Conservation (phyloP, 1,140 invertebrate genomes). For the Asobara japonica region DNA sequence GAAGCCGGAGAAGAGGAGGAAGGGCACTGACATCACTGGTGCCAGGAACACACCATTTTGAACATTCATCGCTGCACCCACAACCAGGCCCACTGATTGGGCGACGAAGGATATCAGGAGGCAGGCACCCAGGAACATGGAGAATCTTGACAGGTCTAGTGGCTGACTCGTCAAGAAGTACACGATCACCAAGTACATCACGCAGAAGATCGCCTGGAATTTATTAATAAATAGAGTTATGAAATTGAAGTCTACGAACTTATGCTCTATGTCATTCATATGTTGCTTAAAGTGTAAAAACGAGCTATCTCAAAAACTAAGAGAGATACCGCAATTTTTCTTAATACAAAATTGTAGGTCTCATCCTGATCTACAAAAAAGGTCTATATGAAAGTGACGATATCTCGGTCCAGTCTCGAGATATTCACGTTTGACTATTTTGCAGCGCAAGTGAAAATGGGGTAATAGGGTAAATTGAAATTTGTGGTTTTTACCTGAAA, state of each 20-base stretch:
- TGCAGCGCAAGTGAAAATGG: not conserved
- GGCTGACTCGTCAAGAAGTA: conserved; percentile 97
- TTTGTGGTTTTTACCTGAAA: conserved; percentile 83
- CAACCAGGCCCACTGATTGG: conserved; percentile 93
- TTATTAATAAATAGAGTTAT: too few relatives aligned
- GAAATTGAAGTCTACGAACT: too few relatives aligned
- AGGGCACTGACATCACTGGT: conserved; percentile 94
- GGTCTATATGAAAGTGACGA: too few relatives aligned
- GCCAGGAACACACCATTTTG: conserved; percentile 96
- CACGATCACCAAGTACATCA: conserved; percentile 92
- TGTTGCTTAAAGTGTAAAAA: too few relatives aligned
- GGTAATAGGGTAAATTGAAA: too few relatives aligned
- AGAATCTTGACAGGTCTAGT: conserved; percentile 81
- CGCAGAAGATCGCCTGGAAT: conserved; percentile 83
- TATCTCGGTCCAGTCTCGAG: too few relatives aligned
- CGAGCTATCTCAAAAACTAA: conserved; percentile 17
- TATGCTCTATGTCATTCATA: too few relatives aligned
- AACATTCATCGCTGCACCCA: conserved; percentile 94
- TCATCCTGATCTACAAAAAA: too few relatives aligned
- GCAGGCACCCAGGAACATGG: conserved; percentile 89
- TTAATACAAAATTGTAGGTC: too few relatives aligned
- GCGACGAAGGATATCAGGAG: conserved; percentile 94
- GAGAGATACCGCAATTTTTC: too few relatives aligned
- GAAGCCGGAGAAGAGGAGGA: conserved; percentile 95
- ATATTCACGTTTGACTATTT: too few relatives aligned